Conservation (phyloP, 2,797 vertebrate genomes). For the Lepus oiostolus region DNA sequence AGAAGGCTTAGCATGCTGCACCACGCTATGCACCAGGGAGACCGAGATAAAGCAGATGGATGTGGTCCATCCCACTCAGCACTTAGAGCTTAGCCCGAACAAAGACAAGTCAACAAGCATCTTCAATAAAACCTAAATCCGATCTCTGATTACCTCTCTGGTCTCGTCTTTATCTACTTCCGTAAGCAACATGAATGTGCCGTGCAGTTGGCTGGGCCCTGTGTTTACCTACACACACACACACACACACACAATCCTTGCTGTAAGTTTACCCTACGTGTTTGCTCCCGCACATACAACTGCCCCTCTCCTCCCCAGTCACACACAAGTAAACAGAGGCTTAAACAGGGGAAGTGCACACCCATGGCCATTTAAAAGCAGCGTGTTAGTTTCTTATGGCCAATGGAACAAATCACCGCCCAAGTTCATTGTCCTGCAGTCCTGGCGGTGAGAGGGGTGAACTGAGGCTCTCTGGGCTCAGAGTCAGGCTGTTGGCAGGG, state of each 20-base stretch:
- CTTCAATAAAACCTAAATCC: neutral
- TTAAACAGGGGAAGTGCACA: neutral
- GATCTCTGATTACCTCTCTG: neutral
- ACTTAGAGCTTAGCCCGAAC: neutral
- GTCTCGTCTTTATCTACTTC: neutral
- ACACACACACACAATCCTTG: rapidly evolving
- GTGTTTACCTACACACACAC: rapidly evolving
- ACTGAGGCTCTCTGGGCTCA: neutral
- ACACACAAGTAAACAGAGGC: neutral
- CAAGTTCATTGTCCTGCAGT: rapidly evolving
- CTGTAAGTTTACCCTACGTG: rapidly evolving
- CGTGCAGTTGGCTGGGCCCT: neutral
- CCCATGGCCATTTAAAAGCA: neutral
- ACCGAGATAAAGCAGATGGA: rapidly evolving
- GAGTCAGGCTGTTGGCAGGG: neutral
- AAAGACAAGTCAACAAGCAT: neutral
- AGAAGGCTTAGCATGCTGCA: neutral
- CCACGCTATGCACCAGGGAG: rapidly evolving
- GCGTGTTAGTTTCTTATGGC: neutral
- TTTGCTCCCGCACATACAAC: neutral
- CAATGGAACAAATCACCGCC: neutral
- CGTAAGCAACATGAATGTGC: neutral
- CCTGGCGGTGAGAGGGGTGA: no score
- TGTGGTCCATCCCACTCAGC: rapidly evolving
- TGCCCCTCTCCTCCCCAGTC: neutral